These are phyloP conservation scores for Pangasius krempfi DNA, from an alignment of 2,797 vertebrate species.

Conservation along the genomic window DNA sequence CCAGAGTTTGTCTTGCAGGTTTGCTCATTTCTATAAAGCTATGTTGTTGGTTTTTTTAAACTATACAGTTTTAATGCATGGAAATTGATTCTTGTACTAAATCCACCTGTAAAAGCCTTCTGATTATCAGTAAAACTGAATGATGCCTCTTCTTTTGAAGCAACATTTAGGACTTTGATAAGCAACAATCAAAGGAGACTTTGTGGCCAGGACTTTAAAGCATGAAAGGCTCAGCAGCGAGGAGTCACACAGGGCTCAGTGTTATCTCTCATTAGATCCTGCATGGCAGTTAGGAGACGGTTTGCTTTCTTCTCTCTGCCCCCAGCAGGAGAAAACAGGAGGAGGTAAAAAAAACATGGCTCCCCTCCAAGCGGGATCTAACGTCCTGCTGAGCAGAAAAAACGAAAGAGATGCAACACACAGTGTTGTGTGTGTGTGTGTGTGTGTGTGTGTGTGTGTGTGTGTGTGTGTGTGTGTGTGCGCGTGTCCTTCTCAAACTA, in stretches of 20 bases:
- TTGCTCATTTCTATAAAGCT: not conserved
- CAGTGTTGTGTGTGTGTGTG: constrained; percentile 5
- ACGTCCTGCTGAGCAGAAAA: constrained; percentile 34
- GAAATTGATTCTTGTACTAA: not conserved
- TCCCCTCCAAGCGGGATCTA: constrained; percentile 31
- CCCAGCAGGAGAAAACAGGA: constrained; percentile 56
- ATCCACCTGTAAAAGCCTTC: not conserved
- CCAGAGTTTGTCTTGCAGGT: too few species aligned
- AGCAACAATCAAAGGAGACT: constrained; percentile 30
- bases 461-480: not conserved
- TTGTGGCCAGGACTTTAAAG: constrained; percentile 19
- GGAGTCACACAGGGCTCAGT: constrained; percentile 28
- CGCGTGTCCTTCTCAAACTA: not conserved
- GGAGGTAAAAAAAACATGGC: constrained; percentile 54
- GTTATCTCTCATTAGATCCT: constrained; percentile 57
- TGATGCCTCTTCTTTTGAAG: constrained; percentile 12
- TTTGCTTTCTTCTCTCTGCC: constrained; percentile 52
- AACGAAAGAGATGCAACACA: constrained; percentile 36
- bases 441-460: constrained; percentile 4
- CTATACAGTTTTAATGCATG: not conserved
- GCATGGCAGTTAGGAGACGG: constrained; percentile 48
- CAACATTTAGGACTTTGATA: constrained; percentile 27
- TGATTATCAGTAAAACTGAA: not conserved
- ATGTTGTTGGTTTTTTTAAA: not conserved
- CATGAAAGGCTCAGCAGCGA: constrained; percentile 15